Evolutionary conservation across 2,888 invertebrate species (phyloP).

Genomic region (Nysson spinosus): DNA sequence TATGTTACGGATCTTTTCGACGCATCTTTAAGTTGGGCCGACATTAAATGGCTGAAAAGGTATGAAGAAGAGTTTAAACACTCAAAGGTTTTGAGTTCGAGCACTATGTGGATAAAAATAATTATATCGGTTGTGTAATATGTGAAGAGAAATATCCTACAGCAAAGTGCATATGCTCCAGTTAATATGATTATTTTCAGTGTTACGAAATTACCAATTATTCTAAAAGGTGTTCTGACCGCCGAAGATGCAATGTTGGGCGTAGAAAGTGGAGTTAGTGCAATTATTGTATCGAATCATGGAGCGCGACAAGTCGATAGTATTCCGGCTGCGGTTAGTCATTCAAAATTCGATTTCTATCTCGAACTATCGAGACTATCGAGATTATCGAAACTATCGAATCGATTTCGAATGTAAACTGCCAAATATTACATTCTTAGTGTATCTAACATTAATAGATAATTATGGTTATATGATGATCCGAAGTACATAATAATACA

Average conservation of each 20-base stretch:
- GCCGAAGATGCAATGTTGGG: constrained; percentile 91
- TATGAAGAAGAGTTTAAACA: constrained; percentile 62
- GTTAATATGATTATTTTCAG: no score
- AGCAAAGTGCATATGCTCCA: no score
- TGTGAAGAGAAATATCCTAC: no score
- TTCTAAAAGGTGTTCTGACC: constrained; percentile 92
- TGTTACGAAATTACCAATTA: constrained; percentile 87
- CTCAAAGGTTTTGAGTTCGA: no score
- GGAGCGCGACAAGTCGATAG: constrained; percentile 94
- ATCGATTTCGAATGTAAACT: no score
- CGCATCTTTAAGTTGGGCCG: constrained; percentile 90
- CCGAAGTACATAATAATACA: no score
- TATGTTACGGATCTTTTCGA: constrained; percentile 90
- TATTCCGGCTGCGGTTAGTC: constrained; percentile 86
- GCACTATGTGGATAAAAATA: no score
- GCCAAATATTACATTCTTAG: no score
- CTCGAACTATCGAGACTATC: neutral
- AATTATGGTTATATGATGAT: no score
- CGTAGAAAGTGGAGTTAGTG: constrained; percentile 85
- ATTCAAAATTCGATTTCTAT: constrained; percentile 1
- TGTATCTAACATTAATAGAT: no score
- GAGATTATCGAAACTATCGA: neutral
- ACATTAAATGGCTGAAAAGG: constrained; percentile 90
- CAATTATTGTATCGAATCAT: constrained; percentile 94
- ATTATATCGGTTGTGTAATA: no score